Base-by-base conservation (phyloP, 2,888 invertebrate species). In the Ectobius pallidus region DNA sequence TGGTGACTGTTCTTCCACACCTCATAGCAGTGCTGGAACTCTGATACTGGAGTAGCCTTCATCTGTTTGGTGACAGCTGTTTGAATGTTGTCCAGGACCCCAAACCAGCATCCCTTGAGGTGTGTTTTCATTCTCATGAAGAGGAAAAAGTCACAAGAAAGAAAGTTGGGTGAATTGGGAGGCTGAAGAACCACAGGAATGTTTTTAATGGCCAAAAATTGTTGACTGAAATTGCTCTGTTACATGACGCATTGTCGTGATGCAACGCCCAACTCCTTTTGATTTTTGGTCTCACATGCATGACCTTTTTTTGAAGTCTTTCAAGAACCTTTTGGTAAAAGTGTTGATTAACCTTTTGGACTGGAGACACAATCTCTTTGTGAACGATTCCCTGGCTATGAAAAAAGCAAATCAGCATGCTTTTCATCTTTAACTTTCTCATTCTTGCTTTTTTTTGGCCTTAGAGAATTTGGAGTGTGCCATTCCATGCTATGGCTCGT, bases 401-500 rank as follows among this genome's bases (percentile, higher is more conserved):
- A 27, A 46, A 68, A 42, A 68, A 30, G 30, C 2, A 68, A 18
- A 65, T 32, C 1, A 65, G 44, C 22, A 42, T 39, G 44, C 0
- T 20, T 65, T 65, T 65, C 9, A 65, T 42, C n/a, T 68, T 68
- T 44, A 30, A 68, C 46, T 46, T 68, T 3, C 25, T 39, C 49
- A 2, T 68, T 34, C 44, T 22, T 20, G 22, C 42, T 18, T 46
- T 46, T 68, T 68, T 20, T 44, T n/a, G 46, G 30, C n/a, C 49
- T 68, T 1, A 16, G 46, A 3, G 68, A 49, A 9, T 3, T 22
- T 25, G 20, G 20, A 14, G 49, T 27, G 18, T 14, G 22, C 68
- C 30, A 25, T 68, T 68, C 16, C 68, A 20, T 11, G 20, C 68
- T 46, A 18, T 42, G 42, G 32, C 34, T n/a, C 32, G 32, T 65